Evolutionary conservation across 2,113 vertebrate species (phyloP), one percentile per base, ranked within the genome.

Genomic region (Lonchura striata): DNA sequence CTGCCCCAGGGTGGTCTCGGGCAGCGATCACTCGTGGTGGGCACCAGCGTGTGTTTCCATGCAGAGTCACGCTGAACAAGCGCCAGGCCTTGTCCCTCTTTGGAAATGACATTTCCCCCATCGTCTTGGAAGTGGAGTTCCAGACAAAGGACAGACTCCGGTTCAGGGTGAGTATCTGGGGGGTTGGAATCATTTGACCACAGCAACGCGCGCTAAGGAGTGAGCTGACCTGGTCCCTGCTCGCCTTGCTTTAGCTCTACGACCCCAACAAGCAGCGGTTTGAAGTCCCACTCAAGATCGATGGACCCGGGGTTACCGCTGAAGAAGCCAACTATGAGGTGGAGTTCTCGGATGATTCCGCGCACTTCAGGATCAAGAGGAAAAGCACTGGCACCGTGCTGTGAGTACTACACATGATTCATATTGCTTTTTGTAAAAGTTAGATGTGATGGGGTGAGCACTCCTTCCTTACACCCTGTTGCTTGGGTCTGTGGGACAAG

Each of bases 81-180:
- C 57, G 22, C 63, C 95, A 90, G 35, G 4, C 53, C 37, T 31
- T 90, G 68, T 91, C 82, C 20, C 81, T 96, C 44, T 97, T 97
- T 0, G 79, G 86, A 71, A 90, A 92, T 44, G 92, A 94, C 65
- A 89, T 96, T 90, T 97, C 89, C 31, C 83, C 89, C 0, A 0
- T 96, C 2, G 14, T 52, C 60, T 30, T 96, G 53, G 95, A 96
- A 76, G 87, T 94, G 72, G 95, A 97, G 80, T 92, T 96, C 82
- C 88, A 96, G 77, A 96, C 83, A 3, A 72, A 53, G 37, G 74
- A 97, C 66, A 71, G 85, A 20, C 76, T 97, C 7, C 49, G 81
- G 24, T 97, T 98, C 92, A 97, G 78, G 74, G 95, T 96, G 68
- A 59, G 84, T 80, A 2, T 42, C 17, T 31, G 12, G 3, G 21